These are phyloP conservation scores for Pyrocephalus nanus DNA, from an alignment of 2,797 vertebrate species.

Conservation along the genomic window DNA sequence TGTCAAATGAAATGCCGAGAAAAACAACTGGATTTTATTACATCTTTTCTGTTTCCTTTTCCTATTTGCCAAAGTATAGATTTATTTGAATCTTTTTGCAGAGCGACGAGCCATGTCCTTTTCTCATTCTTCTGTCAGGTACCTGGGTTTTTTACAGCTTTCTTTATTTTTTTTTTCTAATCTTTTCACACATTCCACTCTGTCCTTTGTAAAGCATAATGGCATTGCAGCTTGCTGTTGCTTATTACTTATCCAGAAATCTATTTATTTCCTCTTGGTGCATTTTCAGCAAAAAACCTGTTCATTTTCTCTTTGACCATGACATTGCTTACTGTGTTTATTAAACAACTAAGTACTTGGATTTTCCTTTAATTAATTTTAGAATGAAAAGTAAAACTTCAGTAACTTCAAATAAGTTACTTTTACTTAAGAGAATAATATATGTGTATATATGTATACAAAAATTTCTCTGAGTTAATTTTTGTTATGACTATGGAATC, in stretches of 20 bases:
- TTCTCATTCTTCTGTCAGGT: slow-evolving; percentile 31
- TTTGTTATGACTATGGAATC: neutral
- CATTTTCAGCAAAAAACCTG: neutral
- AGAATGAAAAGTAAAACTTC: neutral
- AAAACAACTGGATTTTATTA: neutral
- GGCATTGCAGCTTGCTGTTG: slow-evolving; percentile 6
- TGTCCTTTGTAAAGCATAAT: slow-evolving; percentile 51
- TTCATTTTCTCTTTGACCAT: neutral
- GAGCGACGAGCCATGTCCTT: neutral
- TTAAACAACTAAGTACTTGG: neutral
- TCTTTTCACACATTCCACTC: neutral
- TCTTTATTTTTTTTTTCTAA: slow-evolving; percentile 3
- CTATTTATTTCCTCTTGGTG: slow-evolving; percentile 14
- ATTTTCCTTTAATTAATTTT: slow-evolving; percentile 3
- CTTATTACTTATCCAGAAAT: slow-evolving; percentile 32
- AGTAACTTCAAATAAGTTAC: neutral
- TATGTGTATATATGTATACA: neutral
- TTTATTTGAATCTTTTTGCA: slow-evolving; percentile 60
- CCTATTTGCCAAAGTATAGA: slow-evolving; percentile 12
- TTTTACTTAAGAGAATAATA: neutral
- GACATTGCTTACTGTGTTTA: neutral
- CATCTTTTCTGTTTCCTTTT: slow-evolving; percentile 19
- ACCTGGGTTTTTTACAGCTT: neutral
- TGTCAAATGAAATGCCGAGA: neutral
- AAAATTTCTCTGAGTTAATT: neutral